A percentile compares a stretch with the other conserved stretches of the same genome.
Conservation (phyloP, 2,888 invertebrate genomes). For the Mimachlamys varia region DNA sequence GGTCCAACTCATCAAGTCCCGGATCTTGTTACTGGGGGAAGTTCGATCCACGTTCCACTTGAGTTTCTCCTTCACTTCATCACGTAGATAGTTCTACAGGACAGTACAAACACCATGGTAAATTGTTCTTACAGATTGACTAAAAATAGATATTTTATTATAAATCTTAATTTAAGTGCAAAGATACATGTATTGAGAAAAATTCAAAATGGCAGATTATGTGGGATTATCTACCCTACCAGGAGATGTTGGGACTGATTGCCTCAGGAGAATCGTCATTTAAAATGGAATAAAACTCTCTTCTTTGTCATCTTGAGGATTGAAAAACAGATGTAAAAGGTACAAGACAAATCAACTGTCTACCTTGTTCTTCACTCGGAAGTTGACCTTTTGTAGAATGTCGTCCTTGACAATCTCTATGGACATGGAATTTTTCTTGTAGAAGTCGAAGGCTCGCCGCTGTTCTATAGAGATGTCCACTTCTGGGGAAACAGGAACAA, state of each 20-base stretch:
- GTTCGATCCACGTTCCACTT: slow-evolving; percentile 81
- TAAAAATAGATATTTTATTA: not conserved
- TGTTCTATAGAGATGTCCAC: slow-evolving; percentile 72
- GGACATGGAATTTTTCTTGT: slow-evolving; percentile 79
- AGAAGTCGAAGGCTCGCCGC: slow-evolving; percentile 77
- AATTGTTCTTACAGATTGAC: not conserved
- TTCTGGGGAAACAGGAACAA: slow-evolving; percentile 53
- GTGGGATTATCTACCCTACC: too few species aligned
- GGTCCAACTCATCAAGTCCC: slow-evolving; percentile 81
- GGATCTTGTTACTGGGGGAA: slow-evolving; percentile 81
- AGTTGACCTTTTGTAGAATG: slow-evolving; percentile 80
- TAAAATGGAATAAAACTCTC: too few species aligned
- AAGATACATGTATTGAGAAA: too few species aligned
- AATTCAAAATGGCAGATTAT: too few species aligned
- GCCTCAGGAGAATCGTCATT: too few species aligned
- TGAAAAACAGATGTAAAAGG: too few species aligned
- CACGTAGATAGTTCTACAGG: slow-evolving; percentile 77
- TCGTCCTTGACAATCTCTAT: slow-evolving; percentile 80
- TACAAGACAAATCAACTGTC: not conserved
- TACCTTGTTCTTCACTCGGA: slow-evolving; percentile 80
- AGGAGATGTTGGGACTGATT: too few species aligned
- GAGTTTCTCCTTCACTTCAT: slow-evolving; percentile 80
- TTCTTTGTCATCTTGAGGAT: too few species aligned
- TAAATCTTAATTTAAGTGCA: too few species aligned
- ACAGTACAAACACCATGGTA: not conserved